Conservation (phyloP, 1,140 invertebrate genomes). For the Orius laevigatus region DNA sequence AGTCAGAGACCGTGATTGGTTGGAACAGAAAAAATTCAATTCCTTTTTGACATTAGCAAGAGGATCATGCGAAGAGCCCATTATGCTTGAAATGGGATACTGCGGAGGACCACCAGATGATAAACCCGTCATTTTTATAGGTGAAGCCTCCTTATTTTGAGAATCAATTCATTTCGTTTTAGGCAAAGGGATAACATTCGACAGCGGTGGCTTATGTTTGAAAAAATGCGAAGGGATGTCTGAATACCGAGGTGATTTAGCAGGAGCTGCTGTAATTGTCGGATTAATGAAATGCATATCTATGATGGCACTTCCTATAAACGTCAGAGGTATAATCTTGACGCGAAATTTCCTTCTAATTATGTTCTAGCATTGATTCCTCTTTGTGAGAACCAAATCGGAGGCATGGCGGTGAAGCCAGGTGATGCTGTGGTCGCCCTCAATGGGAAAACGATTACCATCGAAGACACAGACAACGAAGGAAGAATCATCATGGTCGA, state of each 20-base stretch:
- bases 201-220: slow-evolving; percentile 75
- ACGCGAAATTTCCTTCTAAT: too few species aligned
- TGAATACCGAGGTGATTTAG: slow-evolving; percentile 78
- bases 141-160: slow-evolving; percentile 16
- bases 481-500: slow-evolving; percentile 40
- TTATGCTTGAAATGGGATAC: slow-evolving; percentile 35
- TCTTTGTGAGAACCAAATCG: slow-evolving; percentile 76
- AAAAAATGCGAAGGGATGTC: slow-evolving; percentile 58
- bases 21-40: slow-evolving; percentile 34
- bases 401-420: slow-evolving; percentile 67
- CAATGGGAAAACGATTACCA: slow-evolving; percentile 45
- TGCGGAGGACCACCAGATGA: slow-evolving; percentile 20
- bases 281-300: slow-evolving; percentile 52
- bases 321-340: slow-evolving; percentile 31
- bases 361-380: slow-evolving; percentile 40
- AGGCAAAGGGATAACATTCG: slow-evolving; percentile 76
- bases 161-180: too few species aligned
- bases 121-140: slow-evolving; percentile 27
- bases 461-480: slow-evolving; percentile 33
- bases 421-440: slow-evolving; percentile 66
- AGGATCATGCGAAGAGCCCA: slow-evolving; percentile 35
- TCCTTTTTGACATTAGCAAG: slow-evolving; percentile 35
- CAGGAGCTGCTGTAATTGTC: slow-evolving; percentile 62
- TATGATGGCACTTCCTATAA: slow-evolving; percentile 50
- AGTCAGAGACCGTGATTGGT: slow-evolving; percentile 33